phyloP scores from a whole-genome alignment of 1,140 invertebrate species.

The Microvelia longipes region DNA sequence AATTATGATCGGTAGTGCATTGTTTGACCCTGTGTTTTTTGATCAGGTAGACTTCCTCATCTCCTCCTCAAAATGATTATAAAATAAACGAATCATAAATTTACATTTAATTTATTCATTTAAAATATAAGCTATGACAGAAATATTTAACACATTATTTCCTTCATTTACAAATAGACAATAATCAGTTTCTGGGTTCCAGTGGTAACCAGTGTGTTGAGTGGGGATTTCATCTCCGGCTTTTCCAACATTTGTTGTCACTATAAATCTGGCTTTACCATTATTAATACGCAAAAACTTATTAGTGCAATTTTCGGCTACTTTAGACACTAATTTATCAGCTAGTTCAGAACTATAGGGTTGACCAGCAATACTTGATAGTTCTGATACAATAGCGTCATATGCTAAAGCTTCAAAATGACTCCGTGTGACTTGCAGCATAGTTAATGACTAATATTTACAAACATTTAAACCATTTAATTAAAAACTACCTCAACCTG shows the following conservation, averaged over 20 bases:
- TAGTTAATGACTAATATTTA: no score
- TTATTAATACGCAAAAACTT: not conserved
- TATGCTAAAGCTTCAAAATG: not conserved
- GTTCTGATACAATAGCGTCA: not conserved
- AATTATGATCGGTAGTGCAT: no score
- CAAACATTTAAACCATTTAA: not conserved
- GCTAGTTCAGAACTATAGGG: not conserved
- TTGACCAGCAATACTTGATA: not conserved
- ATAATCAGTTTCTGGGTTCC: not conserved
- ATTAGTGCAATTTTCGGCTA: not conserved
- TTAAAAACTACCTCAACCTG: not conserved
- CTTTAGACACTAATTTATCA: not conserved
- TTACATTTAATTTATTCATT: not conserved
- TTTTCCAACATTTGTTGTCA: not conserved
- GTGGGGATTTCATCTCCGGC: not conserved
- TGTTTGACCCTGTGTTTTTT: no score
- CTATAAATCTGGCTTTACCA: not conserved
- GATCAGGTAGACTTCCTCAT: no score
- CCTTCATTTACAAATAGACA: not conserved
- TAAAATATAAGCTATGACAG: not conserved
- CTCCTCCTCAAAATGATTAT: no score
- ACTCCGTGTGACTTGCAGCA: not conserved
- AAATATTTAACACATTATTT: not conserved
- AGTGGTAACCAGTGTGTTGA: not conserved
- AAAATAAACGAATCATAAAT: no score